Percentiles rank a stretch among this genome's conserved stretches.
These are phyloP conservation scores for Drosophila vallismaia DNA, from an alignment of 2,888 invertebrate genomes.

Conservation along the genomic window DNA sequence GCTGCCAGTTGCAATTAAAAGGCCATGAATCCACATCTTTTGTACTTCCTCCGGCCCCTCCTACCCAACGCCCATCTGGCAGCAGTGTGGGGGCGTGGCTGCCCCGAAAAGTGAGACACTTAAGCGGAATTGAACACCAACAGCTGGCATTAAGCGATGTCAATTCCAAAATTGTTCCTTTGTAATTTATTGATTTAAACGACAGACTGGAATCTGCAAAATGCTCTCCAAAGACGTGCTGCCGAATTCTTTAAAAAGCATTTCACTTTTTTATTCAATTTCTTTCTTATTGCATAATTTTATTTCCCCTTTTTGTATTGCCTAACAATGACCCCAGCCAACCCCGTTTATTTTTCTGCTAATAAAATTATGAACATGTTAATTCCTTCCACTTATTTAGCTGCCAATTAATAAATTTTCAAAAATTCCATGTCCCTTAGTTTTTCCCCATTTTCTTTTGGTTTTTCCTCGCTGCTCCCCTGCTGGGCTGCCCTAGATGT, in stretches of 20 bases:
- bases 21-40: slow-evolving; percentile 72
- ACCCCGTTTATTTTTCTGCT: slow-evolving; percentile 37
- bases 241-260: not conserved
- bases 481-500: slow-evolving; percentile 44
- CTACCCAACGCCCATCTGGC: slow-evolving; percentile 9
- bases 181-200: slow-evolving; percentile 64
- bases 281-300: not conserved
- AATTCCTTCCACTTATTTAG: slow-evolving; percentile 78
- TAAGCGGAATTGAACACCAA: slow-evolving; percentile 71
- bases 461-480: slow-evolving; percentile 15
- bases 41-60: not conserved
- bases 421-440: slow-evolving; percentile 49
- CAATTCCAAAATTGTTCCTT: slow-evolving; percentile 7
- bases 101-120: slow-evolving; percentile 65
- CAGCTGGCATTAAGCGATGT: slow-evolving; percentile 68
- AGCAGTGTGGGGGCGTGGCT: slow-evolving; percentile 47
- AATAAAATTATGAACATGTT: slow-evolving; percentile 80
- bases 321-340: not conserved
- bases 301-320: slow-evolving; percentile 1
- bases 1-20: slow-evolving; percentile 79
- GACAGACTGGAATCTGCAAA: slow-evolving; percentile 33
- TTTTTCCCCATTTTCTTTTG: slow-evolving; percentile 31
- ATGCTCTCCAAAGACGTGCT: not conserved
- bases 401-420: slow-evolving; percentile 80
- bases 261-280: not conserved